phyloP scores from a whole-genome alignment of 2,888 invertebrate genomes.

The Eudiplozoon nipponicum region DNA sequence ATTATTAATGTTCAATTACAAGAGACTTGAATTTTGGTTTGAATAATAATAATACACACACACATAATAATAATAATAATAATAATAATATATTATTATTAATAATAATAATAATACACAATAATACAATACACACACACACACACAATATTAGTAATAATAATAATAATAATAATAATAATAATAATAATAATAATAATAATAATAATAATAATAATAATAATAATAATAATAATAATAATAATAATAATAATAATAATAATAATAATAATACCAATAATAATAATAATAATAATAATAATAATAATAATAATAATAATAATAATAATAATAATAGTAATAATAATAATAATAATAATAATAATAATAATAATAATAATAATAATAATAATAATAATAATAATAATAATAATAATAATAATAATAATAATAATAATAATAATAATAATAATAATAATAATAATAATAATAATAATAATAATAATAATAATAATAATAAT shows the following conservation, averaged over 20 bases:
- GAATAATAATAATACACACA: no score
- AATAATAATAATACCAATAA: background rate
- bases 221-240: constrained; percentile 2
- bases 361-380: constrained; percentile 2
- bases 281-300: constrained; percentile 2
- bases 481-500: no score
- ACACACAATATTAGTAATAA: background rate
- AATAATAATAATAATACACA: no score
- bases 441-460: no score
- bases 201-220: background rate
- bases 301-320: constrained; percentile 2
- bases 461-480: no score
- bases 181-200: background rate
- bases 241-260: constrained; percentile 1
- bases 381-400: constrained; percentile 2
- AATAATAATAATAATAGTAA: constrained; percentile 1
- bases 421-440: no score
- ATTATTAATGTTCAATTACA: no score
- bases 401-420: background rate
- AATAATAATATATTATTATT: no score
- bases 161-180: no score
- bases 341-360: constrained; percentile 2
- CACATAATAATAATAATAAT: no score
- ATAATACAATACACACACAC: background rate
- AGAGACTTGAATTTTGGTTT: no score